Conservation (phyloP, 2,113 vertebrate species). For the Actenoides hombroni region DNA sequence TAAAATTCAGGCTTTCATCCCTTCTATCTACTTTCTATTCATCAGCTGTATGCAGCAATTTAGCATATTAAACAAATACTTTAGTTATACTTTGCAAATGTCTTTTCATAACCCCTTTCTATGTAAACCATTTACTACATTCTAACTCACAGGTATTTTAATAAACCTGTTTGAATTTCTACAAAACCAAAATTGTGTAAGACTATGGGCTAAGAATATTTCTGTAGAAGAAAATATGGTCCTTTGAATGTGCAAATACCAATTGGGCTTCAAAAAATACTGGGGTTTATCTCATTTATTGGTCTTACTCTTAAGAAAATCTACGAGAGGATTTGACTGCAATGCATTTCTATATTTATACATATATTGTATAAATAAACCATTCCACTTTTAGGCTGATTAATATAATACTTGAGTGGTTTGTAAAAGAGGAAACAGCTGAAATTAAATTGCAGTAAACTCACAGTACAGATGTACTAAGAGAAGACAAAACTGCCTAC, state of each 20-base stretch:
- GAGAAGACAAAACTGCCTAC: neutral
- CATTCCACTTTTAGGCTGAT: neutral
- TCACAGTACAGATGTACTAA: neutral
- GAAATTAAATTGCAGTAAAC: neutral
- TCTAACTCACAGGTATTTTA: neutral
- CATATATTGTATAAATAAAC: neutral
- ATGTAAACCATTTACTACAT: too few species aligned
- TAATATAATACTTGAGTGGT: neutral
- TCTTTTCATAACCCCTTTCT: neutral
- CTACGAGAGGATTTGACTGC: neutral
- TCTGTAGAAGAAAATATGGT: neutral
- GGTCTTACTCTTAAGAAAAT: neutral
- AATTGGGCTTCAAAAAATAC: neutral
- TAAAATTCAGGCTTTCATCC: neutral
- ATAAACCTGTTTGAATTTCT: neutral
- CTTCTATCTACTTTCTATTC: neutral
- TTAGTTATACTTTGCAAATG: neutral
- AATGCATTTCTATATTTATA: neutral
- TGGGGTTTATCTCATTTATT: neutral
- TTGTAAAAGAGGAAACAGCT: neutral
- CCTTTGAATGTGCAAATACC: neutral
- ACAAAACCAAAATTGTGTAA: neutral
- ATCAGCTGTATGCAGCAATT: neutral
- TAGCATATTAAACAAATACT: neutral
- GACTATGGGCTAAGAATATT: neutral